Base-by-base conservation (phyloP, 2,888 invertebrate species). In the Liodrosophila aerea region DNA sequence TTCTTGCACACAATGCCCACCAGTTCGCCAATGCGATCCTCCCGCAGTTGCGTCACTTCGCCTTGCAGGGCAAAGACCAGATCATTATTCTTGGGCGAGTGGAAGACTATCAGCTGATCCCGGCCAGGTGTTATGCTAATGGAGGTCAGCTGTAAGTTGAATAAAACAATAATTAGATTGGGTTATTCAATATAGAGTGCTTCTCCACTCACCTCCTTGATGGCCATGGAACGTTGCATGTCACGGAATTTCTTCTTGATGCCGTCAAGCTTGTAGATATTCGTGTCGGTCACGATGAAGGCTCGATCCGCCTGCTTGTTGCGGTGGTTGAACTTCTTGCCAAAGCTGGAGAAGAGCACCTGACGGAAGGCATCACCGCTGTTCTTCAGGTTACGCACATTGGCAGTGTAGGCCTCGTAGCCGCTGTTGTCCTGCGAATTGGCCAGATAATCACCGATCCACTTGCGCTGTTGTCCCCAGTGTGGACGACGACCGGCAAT, bases 71-170 rank as follows among this genome's bases (percentile, higher is more conserved):
- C 95, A 74, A 97, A 92, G 31, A 98, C 96, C 71, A 98, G 92
- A 91, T 98, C 98, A 90, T 98, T 97, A 53, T 96, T 95, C 11
- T 94, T 93, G 45, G 94, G 94, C 43, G 97, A 93, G 90, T 97
- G 97, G 73, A 98, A 92, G 49, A 97, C 94, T 60, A 96, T 93
- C 66, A 98, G 92, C 88, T 98, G 98, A 88, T 97, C 98, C 57
- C 92, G 92, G 3, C 95, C 95, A 27, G 96, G 95, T 85, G 95
- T 96, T 22, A 98, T 93, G 77, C 96, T 96, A 39, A 98, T 89
- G 0, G 96, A 95, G 0, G 96, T 96, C 47, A 98, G 92, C 94
- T 95, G 69, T 33, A 64, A 70, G 56, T 7, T 22, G 49, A 8
- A 22, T 8, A 0, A 8, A 11, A 9, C 18, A 11, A 0, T 30